These are phyloP conservation scores for Papilio gigon DNA, from an alignment of 2,888 invertebrate species.

Conservation along the genomic window DNA sequence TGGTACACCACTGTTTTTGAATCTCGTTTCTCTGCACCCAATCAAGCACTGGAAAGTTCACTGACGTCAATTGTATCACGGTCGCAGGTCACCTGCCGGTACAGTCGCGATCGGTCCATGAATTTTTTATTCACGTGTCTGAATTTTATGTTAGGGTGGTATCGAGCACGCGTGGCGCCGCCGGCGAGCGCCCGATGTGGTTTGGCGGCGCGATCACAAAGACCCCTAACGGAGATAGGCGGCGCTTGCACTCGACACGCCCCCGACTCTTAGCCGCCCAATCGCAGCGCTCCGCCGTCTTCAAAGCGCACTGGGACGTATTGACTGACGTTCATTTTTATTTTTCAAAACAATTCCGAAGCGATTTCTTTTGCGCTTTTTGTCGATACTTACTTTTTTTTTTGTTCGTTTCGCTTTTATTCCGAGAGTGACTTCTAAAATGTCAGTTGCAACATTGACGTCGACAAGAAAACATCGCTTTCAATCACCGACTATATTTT, in stretches of 20 bases:
- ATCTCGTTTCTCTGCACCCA: neutral
- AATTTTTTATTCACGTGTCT: slow-evolving; percentile 56
- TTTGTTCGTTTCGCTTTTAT: slow-evolving; percentile 62
- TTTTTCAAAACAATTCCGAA: slow-evolving; percentile 69
- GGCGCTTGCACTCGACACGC: slow-evolving; percentile 67
- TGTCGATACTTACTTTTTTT: slow-evolving; percentile 55
- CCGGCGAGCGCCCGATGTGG: slow-evolving; percentile 78
- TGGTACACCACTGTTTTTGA: slow-evolving; percentile 39
- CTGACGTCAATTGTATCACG: slow-evolving; percentile 26
- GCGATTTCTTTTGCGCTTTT: slow-evolving; percentile 58
- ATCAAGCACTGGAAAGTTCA: slow-evolving; percentile 24
- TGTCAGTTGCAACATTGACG: slow-evolving; percentile 69
- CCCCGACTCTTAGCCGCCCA: slow-evolving; percentile 62
- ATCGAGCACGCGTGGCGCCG: slow-evolving; percentile 73
- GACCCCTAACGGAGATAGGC: slow-evolving; percentile 74
- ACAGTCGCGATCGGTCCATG: slow-evolving; percentile 42
- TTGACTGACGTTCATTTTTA: slow-evolving; percentile 73
- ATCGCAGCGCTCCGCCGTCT: slow-evolving; percentile 56
- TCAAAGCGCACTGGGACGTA: slow-evolving; percentile 77
- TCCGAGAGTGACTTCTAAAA: slow-evolving; percentile 57
- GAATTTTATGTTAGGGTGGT: slow-evolving; percentile 55
- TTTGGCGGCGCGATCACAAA: slow-evolving; percentile 67
- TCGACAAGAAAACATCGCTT: slow-evolving; percentile 47
- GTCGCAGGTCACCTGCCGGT: slow-evolving; percentile 38
- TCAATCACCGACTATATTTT: slow-evolving; percentile 26